Conservation (phyloP, 2,113 vertebrate species). For the Gadus macrocephalus region DNA sequence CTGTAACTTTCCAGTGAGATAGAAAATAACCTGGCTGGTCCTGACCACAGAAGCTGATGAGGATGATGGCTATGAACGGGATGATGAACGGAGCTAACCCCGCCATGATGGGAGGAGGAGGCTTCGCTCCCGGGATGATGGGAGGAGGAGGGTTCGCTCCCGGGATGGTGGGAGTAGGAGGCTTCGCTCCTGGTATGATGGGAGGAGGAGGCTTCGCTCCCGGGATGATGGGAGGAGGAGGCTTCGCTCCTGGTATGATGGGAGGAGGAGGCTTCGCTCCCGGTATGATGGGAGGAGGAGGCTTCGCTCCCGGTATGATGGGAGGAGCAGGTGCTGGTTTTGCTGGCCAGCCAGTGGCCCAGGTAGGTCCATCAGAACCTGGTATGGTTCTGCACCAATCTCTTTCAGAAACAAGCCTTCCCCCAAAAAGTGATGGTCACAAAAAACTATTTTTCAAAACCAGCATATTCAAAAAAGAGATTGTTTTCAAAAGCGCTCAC, state of each 20-base stretch:
- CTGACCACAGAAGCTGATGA: slow-evolving; percentile 25
- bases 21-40: too few relatives aligned
- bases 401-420: too few relatives aligned
- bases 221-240: slow-evolving; percentile 26
- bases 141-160: slow-evolving; percentile 60
- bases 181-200: slow-evolving; percentile 16
- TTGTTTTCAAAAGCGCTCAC: too few relatives aligned
- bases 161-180: slow-evolving; percentile 27
- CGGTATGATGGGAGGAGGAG: slow-evolving; percentile 26
- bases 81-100: slow-evolving; percentile 36
- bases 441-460: too few relatives aligned
- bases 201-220: slow-evolving; percentile 49
- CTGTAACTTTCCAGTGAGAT: too few relatives aligned
- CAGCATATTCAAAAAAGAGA: too few relatives aligned
- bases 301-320: slow-evolving; percentile 15
- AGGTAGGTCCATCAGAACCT: slow-evolving; percentile 43
- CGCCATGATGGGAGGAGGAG: slow-evolving; percentile 24
- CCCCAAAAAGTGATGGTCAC: too few relatives aligned
- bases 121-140: slow-evolving; percentile 45
- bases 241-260: slow-evolving; percentile 16
- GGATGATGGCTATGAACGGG: slow-evolving; percentile 43
- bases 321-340: slow-evolving; percentile 41
- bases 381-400: neutral
- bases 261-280: slow-evolving; percentile 49
- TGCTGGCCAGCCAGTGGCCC: slow-evolving; percentile 49